A percentile compares a stretch with the other conserved stretches of the same genome.
phyloP scores from a whole-genome alignment of 1,140 invertebrate genomes.

The Heliothis subflexa region DNA sequence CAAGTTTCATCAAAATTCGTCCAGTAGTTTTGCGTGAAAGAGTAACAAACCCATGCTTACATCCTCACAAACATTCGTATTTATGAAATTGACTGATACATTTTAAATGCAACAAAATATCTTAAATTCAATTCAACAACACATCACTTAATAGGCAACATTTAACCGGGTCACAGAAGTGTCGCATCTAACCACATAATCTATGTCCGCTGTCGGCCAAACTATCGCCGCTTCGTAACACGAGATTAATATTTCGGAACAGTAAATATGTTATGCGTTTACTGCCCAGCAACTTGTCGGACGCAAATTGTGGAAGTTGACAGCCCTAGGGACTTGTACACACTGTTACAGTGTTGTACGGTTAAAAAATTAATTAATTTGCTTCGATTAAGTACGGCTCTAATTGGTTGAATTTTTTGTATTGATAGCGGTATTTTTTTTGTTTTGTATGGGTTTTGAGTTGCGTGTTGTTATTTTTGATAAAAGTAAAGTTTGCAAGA shows the following conservation, averaged over 20 bases:
- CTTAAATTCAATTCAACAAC: too few relatives aligned
- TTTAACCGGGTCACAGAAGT: background rate
- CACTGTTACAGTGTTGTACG: conserved; percentile 22
- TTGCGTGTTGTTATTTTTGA: conserved; percentile 1
- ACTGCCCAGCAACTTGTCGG: conserved; percentile 66
- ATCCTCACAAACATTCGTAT: too few relatives aligned
- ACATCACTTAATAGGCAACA: too few relatives aligned
- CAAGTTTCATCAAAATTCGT: too few relatives aligned
- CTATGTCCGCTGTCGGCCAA: conserved; percentile 65
- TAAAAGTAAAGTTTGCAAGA: too few relatives aligned
- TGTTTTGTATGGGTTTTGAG: background rate
- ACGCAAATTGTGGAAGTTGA: conserved; percentile 79
- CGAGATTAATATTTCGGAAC: conserved; percentile 82
- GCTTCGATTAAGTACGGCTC: conserved; percentile 30
- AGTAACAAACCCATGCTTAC: too few relatives aligned
- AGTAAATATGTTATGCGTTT: conserved; percentile 81
- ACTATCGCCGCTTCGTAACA: conserved; percentile 79
- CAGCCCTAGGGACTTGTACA: conserved; percentile 65
- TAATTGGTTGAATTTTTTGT: conserved; percentile 34
- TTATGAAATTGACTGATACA: too few relatives aligned
- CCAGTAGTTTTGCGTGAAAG: too few relatives aligned
- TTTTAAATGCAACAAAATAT: too few relatives aligned
- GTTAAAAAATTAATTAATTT: conserved; percentile 42
- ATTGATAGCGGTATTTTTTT: conserved; percentile 21
- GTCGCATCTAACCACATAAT: conserved; percentile 48